Percentiles rank a stretch among this genome's conserved stretches.
Evolutionary conservation across 2,888 invertebrate species (phyloP).

Genomic region (Microctonus aethiopoides): DNA sequence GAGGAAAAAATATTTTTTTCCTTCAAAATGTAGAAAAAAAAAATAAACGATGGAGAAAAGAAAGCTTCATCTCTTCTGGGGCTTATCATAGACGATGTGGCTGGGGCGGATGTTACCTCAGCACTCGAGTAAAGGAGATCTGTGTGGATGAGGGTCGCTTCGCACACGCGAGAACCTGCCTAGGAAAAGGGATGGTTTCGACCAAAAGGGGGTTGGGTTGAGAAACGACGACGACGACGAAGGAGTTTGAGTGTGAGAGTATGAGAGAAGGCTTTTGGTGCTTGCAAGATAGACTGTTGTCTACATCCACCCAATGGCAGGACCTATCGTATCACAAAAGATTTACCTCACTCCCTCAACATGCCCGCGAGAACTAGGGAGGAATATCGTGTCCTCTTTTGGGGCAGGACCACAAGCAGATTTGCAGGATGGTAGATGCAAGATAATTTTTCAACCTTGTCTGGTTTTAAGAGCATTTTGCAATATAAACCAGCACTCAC

Average conservation of each 20-base stretch:
- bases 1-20: background rate
- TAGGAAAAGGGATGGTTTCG: constrained; percentile 2
- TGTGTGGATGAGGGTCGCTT: constrained; percentile 36
- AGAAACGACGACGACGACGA: constrained; percentile 10
- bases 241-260: constrained; percentile 3
- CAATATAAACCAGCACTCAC: constrained; percentile 23
- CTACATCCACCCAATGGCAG: constrained; percentile 26
- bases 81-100: constrained; percentile 48
- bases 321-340: constrained; percentile 16
- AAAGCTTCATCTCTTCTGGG: constrained; percentile 40
- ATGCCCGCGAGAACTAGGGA: background rate
- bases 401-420: constrained; percentile 39
- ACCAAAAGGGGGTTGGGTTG: background rate
- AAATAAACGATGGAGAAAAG: background rate
- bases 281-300: constrained; percentile 37
- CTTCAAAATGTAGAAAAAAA: background rate
- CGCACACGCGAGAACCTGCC: background rate
- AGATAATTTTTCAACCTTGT: constrained; percentile 45
- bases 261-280: constrained; percentile 31
- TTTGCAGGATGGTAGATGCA: constrained; percentile 47
- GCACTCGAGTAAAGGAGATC: background rate
- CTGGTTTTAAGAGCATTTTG: constrained; percentile 34
- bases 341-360: background rate
- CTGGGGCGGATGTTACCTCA: background rate
- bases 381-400: constrained; percentile 15